A percentile compares a stretch with the other conserved stretches of the same genome.
Conservation (phyloP, 1,140 invertebrate genomes). For the Thrips palmi region DNA sequence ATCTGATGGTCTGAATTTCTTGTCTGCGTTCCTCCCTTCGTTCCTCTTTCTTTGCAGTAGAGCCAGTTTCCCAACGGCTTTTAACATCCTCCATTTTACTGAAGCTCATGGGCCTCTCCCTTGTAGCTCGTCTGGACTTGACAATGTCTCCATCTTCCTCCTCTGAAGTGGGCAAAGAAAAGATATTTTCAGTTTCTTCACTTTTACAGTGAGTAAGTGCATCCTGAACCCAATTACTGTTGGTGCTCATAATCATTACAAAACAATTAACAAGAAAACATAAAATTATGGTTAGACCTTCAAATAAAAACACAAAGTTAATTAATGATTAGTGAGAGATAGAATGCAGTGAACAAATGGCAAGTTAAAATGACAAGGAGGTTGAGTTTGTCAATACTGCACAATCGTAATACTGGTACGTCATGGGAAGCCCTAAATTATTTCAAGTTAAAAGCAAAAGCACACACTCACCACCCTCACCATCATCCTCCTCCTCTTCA, state of each 20-base stretch:
- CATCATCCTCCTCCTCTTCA: constrained; percentile 34
- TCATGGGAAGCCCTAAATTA: too few relatives aligned
- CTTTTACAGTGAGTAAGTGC: too few relatives aligned
- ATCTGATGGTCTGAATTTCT: constrained; percentile 69
- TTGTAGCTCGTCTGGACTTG: too few relatives aligned
- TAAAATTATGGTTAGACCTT: too few relatives aligned
- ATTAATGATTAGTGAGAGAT: background rate
- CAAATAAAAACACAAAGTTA: constrained; percentile 5
- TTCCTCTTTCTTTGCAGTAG: constrained; percentile 40
- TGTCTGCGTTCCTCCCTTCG: constrained; percentile 65
- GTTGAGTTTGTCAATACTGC: background rate
- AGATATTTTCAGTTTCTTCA: too few relatives aligned
- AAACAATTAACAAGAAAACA: too few relatives aligned
- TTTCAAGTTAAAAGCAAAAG: too few relatives aligned
- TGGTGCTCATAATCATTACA: too few relatives aligned
- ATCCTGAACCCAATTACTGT: too few relatives aligned
- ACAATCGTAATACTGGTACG: too few relatives aligned
- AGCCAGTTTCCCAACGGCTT: constrained; percentile 52
- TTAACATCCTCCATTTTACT: constrained; percentile 71
- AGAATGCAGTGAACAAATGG: background rate
- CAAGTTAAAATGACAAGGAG: constrained; percentile 5
- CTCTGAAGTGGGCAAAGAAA: constrained; percentile 10
- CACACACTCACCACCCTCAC: constrained; percentile 23
- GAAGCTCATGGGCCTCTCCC: constrained; percentile 59
- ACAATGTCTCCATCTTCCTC: constrained; percentile 12